A percentile compares a stretch with the other conserved stretches of the same genome.
phyloP scores from a whole-genome alignment of 2,113 vertebrate species.

The Pelecanoides urinatrix region DNA sequence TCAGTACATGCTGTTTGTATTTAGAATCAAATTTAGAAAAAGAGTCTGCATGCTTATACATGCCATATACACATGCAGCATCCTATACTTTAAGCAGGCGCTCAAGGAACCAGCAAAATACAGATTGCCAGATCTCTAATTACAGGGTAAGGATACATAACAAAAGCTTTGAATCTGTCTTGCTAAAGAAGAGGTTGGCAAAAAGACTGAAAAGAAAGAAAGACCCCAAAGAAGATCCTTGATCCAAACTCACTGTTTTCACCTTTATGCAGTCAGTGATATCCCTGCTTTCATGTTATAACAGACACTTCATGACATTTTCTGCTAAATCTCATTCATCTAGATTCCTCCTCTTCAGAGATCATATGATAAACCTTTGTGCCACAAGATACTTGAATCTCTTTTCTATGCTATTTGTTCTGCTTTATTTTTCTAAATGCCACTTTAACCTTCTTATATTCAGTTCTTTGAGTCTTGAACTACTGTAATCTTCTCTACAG shows the following conservation, averaged over 20 bases:
- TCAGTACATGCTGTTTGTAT: neutral
- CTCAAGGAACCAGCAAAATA: neutral
- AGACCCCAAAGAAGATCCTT: neutral
- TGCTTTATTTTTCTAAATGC: slow-evolving; percentile 37
- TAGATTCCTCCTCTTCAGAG: slow-evolving; percentile 5
- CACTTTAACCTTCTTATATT: slow-evolving; percentile 32
- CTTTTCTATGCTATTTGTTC: slow-evolving; percentile 26
- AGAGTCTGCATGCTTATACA: neutral
- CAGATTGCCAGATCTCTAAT: neutral
- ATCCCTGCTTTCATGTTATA: neutral
- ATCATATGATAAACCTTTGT: slow-evolving; percentile 13
- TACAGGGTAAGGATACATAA: neutral
- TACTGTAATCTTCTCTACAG: neutral
- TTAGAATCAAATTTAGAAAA: neutral
- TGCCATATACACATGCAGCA: neutral
- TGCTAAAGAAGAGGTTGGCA: neutral
- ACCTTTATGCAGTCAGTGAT: neutral
- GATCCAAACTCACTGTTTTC: neutral
- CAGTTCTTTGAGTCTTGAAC: slow-evolving; percentile 18
- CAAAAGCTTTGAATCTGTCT: neutral
- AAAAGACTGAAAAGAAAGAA: neutral
- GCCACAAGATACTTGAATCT: slow-evolving; percentile 4
- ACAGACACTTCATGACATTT: slow-evolving; percentile 35
- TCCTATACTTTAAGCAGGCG: neutral
- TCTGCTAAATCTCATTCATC: slow-evolving; percentile 28